Conservation (phyloP, 37 sponge, comb jelly and placozoan genomes). For the Spongia lamella region DNA sequence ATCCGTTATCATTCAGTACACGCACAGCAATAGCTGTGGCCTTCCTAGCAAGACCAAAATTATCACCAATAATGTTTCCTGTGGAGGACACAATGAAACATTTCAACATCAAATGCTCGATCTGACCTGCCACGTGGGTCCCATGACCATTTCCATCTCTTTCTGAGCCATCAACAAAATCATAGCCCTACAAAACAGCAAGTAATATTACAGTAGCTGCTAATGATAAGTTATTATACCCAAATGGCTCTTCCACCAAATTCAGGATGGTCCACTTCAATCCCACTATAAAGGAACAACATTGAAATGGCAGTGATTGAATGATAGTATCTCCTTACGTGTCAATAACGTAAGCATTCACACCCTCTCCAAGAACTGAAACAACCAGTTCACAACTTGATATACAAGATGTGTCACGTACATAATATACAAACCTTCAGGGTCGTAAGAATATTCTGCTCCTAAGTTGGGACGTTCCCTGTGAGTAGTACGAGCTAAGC, state of each 20-base stretch:
- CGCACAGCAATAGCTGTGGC: constrained; percentile 36
- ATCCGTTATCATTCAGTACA: constrained; percentile 17
- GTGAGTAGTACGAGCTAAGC: too few species aligned
- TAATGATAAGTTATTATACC: too few species aligned
- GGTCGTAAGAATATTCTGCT: too few species aligned
- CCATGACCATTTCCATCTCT: constrained; percentile 30
- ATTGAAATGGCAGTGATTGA: too few species aligned
- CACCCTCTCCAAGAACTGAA: constrained; percentile 1
- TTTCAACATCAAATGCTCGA: background rate
- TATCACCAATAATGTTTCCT: background rate
- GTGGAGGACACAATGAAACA: background rate
- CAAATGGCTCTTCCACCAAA: constrained; percentile 18
- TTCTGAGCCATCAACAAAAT: constrained; percentile 3
- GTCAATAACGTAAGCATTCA: constrained; percentile 16
- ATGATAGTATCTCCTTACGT: too few species aligned
- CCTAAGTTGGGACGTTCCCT: too few species aligned
- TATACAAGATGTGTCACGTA: too few species aligned
- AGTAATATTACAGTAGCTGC: too few species aligned
- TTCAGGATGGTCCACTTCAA: constrained; percentile 5
- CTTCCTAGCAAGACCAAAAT: constrained; percentile 31
- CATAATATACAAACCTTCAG: too few species aligned
- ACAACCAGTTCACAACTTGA: background rate
- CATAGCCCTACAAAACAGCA: background rate
- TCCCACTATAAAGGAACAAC: background rate
- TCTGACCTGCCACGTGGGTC: constrained; percentile 28